Conservation (phyloP, 2,113 vertebrate genomes). For the Antechinus stuartii region DNA sequence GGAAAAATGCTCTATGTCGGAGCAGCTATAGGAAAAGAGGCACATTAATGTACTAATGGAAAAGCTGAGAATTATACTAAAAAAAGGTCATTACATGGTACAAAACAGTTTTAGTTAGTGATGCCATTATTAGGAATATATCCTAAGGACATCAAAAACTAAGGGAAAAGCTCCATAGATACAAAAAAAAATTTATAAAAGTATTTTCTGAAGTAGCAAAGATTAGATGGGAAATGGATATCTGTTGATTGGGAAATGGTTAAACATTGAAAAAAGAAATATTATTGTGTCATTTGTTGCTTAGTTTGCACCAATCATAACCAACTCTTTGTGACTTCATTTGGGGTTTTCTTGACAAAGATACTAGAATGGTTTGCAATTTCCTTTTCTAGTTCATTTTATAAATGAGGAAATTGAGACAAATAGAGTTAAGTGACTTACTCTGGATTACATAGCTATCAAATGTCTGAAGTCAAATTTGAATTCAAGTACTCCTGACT, state of each 20-base stretch:
- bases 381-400: not conserved
- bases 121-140: not conserved
- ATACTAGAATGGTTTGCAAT: not conserved
- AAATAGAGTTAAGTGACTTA: not conserved
- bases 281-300: not conserved
- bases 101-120: not conserved
- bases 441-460: not conserved
- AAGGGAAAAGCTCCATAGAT: not conserved
- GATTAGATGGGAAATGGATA: not conserved
- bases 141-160: not conserved
- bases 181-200: not conserved
- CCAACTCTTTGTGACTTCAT: not conserved
- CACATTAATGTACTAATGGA: not conserved
- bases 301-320: not conserved
- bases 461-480: not conserved
- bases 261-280: not conserved
- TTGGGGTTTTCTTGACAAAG: not conserved
- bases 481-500: not conserved
- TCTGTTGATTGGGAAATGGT: not conserved
- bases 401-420: not conserved
- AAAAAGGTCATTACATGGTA: not conserved
- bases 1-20: not conserved
- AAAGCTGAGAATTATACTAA: not conserved
- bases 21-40: not conserved
- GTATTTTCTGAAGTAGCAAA: not conserved